Percentiles rank a stretch among this genome's conserved stretches.
Evolutionary conservation across 1,140 invertebrate species (phyloP).

Genomic region (Telenomus remus): DNA sequence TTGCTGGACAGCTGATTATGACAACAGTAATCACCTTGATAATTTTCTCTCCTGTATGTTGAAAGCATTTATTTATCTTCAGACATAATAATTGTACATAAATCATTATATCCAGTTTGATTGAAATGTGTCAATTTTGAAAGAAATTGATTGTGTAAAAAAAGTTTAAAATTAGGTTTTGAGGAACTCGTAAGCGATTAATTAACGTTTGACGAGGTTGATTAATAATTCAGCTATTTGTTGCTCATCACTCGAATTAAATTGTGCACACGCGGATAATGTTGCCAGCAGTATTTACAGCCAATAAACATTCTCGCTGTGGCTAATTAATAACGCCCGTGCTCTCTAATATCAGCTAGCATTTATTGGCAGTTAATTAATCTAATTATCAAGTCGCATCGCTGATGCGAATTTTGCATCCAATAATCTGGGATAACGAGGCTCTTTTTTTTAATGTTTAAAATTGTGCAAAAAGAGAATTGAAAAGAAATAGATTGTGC

Average conservation of each 20-base stretch:
- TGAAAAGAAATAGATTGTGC: too few species aligned
- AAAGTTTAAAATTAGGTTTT: not conserved
- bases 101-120: too few species aligned
- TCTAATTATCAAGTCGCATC: constrained; percentile 38
- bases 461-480: too few species aligned
- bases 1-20: too few species aligned
- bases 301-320: constrained; percentile 48
- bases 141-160: too few species aligned
- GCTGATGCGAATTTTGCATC: constrained; percentile 18
- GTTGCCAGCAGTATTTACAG: constrained; percentile 52
- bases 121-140: too few species aligned
- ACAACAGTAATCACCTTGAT: too few species aligned
- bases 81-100: too few species aligned
- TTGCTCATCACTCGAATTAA: constrained; percentile 47
- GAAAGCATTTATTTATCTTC: too few species aligned
- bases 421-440: not conserved
- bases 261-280: constrained; percentile 47
- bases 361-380: constrained; percentile 52
- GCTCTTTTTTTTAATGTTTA: too few species aligned
- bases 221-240: constrained; percentile 50
- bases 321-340: constrained; percentile 49
- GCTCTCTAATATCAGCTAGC: constrained; percentile 46
- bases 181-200: constrained; percentile 31
- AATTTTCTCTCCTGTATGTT: too few species aligned
- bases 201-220: constrained; percentile 49